These are phyloP conservation scores for Triplophysa siluroides DNA, from an alignment of 2,113 vertebrate genomes.

Conservation along the genomic window DNA sequence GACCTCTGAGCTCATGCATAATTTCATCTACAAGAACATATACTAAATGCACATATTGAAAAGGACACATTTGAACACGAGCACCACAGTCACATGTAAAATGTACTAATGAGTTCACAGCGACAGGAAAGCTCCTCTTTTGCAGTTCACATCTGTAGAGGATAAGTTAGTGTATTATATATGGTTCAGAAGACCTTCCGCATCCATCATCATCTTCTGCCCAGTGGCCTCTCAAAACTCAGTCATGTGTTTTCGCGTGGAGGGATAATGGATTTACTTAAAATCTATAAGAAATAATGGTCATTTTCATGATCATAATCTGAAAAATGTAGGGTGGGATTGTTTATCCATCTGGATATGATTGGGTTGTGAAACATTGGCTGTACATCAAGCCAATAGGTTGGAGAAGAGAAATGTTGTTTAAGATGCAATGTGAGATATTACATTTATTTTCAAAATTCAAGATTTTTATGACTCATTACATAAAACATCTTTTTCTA, in stretches of 20 bases:
- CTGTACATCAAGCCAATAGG: too few species aligned
- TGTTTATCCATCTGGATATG: too few species aligned
- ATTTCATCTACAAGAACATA: not conserved
- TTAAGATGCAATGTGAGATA: too few species aligned
- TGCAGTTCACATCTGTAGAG: not conserved
- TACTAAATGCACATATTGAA: not conserved
- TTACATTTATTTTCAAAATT: too few species aligned
- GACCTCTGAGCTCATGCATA: not conserved
- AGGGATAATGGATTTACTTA: slow-evolving; percentile 12
- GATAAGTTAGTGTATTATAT: slow-evolving; percentile 15
- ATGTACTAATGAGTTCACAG: slow-evolving; percentile 15
- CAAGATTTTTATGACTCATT: too few species aligned
- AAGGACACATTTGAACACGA: not conserved
- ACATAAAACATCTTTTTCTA: too few species aligned
- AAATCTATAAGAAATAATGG: not conserved
- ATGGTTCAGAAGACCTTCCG: slow-evolving; percentile 30
- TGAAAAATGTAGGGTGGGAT: too few species aligned
- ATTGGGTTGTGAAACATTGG: too few species aligned
- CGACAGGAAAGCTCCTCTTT: not conserved
- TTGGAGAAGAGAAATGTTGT: too few species aligned
- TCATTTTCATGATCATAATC: too few species aligned
- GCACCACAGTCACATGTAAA: not conserved
- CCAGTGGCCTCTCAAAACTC: slow-evolving; percentile 13
- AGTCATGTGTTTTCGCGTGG: not conserved
- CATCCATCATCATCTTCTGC: slow-evolving; percentile 48